Percentiles rank a stretch among this genome's conserved stretches.
phyloP scores from a whole-genome alignment of 1,140 invertebrate genomes.

The Thaumetopoea pityocampa region DNA sequence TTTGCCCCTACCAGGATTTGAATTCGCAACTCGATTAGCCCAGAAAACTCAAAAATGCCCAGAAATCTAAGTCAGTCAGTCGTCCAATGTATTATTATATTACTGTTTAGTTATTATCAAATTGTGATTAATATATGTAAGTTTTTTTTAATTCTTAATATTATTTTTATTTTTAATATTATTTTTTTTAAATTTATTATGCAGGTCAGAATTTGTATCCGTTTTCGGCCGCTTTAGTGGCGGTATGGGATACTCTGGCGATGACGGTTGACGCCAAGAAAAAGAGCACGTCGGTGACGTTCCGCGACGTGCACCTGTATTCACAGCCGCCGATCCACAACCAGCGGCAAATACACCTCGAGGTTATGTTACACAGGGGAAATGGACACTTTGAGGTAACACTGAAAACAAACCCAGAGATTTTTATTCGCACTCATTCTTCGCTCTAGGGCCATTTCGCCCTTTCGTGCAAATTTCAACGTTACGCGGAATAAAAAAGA shows the following conservation, averaged over 20 bases:
- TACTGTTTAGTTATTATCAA: not conserved
- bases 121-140: too few relatives aligned
- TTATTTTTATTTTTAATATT: too few relatives aligned
- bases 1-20: too few relatives aligned
- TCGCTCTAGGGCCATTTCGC: too few relatives aligned
- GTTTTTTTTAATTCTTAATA: too few relatives aligned
- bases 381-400: conserved; percentile 33
- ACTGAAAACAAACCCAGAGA: too few relatives aligned
- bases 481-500: too few relatives aligned
- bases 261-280: conserved; percentile 27
- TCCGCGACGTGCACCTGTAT: conserved; percentile 31
- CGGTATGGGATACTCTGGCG: conserved; percentile 43
- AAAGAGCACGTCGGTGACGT: conserved; percentile 31
- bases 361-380: conserved; percentile 4
- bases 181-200: conserved; percentile 1
- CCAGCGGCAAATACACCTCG: conserved; percentile 5
- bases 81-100: too few relatives aligned
- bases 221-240: conserved; percentile 31
- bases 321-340: conserved; percentile 15
- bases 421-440: too few relatives aligned
- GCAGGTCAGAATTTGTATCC: conserved; percentile 36
- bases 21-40: too few relatives aligned
- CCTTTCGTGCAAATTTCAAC: too few relatives aligned
- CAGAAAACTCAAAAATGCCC: too few relatives aligned
- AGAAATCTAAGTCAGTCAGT: not conserved